Evolutionary conservation across 2,888 invertebrate genomes (phyloP).

Genomic region (Stenotaenia linearis): DNA sequence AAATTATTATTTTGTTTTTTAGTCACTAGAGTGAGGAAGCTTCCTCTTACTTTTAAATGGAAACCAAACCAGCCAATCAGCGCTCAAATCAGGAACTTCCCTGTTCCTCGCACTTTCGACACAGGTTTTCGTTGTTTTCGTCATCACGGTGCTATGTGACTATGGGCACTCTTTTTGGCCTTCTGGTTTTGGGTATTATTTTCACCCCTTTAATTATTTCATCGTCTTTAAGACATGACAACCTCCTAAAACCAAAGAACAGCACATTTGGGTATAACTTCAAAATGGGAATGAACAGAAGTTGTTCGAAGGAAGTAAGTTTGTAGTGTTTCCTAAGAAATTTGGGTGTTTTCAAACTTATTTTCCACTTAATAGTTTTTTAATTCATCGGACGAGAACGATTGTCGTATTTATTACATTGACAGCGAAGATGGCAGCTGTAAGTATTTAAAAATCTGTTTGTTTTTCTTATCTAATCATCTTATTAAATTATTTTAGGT

Average conservation of each 20-base stretch:
- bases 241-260: background rate
- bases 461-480: background rate
- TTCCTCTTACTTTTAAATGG: too few relatives aligned
- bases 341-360: background rate
- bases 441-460: background rate
- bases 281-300: background rate
- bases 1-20: too few relatives aligned
- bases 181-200: background rate
- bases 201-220: background rate
- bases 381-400: background rate
- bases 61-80: too few relatives aligned
- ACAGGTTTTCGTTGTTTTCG: too few relatives aligned
- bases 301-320: background rate
- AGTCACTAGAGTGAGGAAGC: too few relatives aligned
- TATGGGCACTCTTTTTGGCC: too few relatives aligned
- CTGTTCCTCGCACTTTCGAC: too few relatives aligned
- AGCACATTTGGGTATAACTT: background rate
- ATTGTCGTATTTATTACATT: background rate
- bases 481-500: background rate
- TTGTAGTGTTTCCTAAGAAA: background rate
- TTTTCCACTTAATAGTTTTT: background rate
- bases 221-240: background rate
- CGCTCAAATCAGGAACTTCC: too few relatives aligned
- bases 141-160: too few relatives aligned
- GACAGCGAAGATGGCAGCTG: background rate